Evolutionary conservation across 2,888 invertebrate species (phyloP).

Genomic region (Sminthurinus aureus): DNA sequence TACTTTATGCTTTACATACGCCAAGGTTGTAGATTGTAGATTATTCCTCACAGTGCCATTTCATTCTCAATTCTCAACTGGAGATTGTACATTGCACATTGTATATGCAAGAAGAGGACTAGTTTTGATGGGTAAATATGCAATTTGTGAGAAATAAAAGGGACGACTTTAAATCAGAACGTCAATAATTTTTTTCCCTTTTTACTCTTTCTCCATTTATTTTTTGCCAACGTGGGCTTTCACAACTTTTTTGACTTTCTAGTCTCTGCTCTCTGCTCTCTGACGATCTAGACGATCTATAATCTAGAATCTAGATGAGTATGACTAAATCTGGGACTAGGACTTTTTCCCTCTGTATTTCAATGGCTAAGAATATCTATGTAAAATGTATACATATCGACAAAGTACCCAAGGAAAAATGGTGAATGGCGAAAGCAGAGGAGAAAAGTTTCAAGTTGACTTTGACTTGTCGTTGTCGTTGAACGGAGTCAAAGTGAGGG

Average conservation of each 20-base stretch:
- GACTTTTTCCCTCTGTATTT: not conserved
- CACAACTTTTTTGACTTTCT: constrained; percentile 4
- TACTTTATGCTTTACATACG: too few relatives aligned
- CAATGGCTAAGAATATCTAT: too few relatives aligned
- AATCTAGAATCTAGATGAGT: too few relatives aligned
- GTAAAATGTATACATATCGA: too few relatives aligned
- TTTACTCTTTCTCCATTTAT: not conserved
- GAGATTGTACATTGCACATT: too few relatives aligned
- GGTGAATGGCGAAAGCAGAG: not conserved
- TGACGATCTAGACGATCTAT: too few relatives aligned
- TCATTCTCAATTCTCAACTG: too few relatives aligned
- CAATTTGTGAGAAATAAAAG: constrained; percentile 18
- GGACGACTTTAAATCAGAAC: constrained; percentile 13
- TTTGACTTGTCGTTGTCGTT: not conserved
- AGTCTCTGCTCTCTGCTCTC: too few relatives aligned
- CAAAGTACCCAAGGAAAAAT: too few relatives aligned
- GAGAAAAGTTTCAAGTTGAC: not conserved
- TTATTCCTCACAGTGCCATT: too few relatives aligned
- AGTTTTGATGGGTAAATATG: constrained; percentile 1
- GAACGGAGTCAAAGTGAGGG: not conserved
- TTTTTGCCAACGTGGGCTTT: not conserved
- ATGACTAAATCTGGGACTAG: not conserved
- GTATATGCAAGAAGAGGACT: too few relatives aligned
- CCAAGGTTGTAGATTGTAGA: too few relatives aligned
- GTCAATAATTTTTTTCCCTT: constrained; percentile 14